These are phyloP conservation scores for Drosophila fuyamai DNA, from an alignment of 1,140 invertebrate genomes.

Conservation along the genomic window DNA sequence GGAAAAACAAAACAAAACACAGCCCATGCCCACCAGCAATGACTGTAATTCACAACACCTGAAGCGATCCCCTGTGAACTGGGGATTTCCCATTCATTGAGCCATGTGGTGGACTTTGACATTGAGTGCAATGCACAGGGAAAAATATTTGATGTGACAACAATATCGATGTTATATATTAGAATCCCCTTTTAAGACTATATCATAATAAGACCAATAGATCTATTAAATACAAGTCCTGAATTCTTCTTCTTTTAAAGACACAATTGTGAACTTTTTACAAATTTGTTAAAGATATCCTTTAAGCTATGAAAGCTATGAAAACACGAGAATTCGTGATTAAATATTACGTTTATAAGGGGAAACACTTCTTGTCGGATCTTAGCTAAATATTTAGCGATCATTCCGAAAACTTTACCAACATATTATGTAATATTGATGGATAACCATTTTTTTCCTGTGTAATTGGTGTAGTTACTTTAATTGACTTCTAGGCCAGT, in stretches of 20 bases:
- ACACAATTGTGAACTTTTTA: too few relatives aligned
- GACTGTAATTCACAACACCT: conserved; percentile 27
- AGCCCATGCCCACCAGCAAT: background rate
- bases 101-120: conserved; percentile 27
- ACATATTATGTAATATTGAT: background rate
- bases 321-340: too few relatives aligned
- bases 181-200: too few relatives aligned
- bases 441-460: background rate
- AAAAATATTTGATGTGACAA: conserved; percentile 1
- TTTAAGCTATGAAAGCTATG: too few relatives aligned
- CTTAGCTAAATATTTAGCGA: too few relatives aligned
- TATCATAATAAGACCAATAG: too few relatives aligned
- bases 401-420: too few relatives aligned
- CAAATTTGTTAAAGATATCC: too few relatives aligned
- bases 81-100: conserved; percentile 41
- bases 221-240: too few relatives aligned
- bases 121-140: conserved; percentile 25
- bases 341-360: too few relatives aligned
- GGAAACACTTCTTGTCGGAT: too few relatives aligned
- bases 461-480: background rate
- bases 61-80: conserved; percentile 27
- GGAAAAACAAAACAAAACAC: conserved; percentile 8
- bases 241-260: too few relatives aligned
- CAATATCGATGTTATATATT: background rate
- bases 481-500: conserved; percentile 39